Evolutionary conservation across 2,797 vertebrate species (phyloP).

Genomic region (Rhinichthys osculus): DNA sequence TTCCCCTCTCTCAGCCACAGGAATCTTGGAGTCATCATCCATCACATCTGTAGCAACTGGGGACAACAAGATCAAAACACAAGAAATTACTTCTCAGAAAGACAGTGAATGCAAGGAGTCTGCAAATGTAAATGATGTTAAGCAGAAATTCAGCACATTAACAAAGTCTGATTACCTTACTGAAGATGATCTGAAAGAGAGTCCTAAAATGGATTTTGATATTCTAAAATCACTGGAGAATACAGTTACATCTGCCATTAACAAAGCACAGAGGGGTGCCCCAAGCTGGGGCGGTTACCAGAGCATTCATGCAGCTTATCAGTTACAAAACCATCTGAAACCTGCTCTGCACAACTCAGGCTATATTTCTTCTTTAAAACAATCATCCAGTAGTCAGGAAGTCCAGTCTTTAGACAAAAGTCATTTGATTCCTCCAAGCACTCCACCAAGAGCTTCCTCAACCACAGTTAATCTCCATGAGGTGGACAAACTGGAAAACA

Average conservation of each 20-base stretch:
- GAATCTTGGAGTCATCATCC: constrained; percentile 70
- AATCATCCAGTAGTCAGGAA: constrained; percentile 76
- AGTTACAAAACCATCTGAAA: constrained; percentile 93
- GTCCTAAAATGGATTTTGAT: constrained; percentile 93
- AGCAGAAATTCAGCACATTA: constrained; percentile 89
- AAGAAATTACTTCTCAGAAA: constrained; percentile 80
- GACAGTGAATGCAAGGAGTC: constrained; percentile 81
- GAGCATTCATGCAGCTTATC: constrained; percentile 98
- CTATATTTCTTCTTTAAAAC: constrained; percentile 86
- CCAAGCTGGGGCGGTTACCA: constrained; percentile 98
- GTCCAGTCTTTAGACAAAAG: constrained; percentile 84
- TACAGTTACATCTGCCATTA: constrained; percentile 96
- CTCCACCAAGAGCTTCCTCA: constrained; percentile 31
- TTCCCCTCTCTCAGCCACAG: constrained; percentile 87
- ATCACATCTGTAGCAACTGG: constrained; percentile 80
- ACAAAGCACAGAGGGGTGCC: constrained; percentile 97
- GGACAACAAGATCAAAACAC: constrained; percentile 91
- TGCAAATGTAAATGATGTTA: constrained; percentile 73
- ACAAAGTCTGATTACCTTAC: constrained; percentile 94
- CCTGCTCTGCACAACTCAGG: constrained; percentile 84
- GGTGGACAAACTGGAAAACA: constrained; percentile 95
- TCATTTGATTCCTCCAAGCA: constrained; percentile 85
- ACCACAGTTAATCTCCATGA: constrained; percentile 85
- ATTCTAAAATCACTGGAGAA: constrained; percentile 98
- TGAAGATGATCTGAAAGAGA: constrained; percentile 95